Evolutionary conservation across 2,888 invertebrate genomes (phyloP).

Genomic region (Germaria angustata): DNA sequence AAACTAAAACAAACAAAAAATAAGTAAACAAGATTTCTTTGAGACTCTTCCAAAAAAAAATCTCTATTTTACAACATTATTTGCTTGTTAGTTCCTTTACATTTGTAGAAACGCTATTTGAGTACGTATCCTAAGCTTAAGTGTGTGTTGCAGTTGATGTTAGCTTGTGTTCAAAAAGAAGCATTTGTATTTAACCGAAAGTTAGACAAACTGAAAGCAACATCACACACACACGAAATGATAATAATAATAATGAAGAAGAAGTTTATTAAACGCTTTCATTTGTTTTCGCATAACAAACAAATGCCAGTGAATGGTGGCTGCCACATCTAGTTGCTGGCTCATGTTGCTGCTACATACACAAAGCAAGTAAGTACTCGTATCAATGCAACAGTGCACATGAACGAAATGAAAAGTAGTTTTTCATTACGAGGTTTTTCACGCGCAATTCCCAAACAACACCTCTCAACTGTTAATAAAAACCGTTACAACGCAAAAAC

Average conservation of each 20-base stretch:
- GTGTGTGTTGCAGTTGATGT: not conserved
- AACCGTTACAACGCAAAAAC: conserved; percentile 33
- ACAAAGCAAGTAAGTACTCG: not conserved
- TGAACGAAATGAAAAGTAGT: conserved; percentile 64
- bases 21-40: conserved; percentile 48
- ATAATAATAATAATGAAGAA: conserved; percentile 6
- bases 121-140: not conserved
- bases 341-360: not conserved
- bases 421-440: conserved; percentile 61
- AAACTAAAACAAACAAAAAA: not conserved
- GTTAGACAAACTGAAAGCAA: conserved; percentile 56
- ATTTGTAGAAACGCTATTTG: conserved; percentile 32
- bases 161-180: conserved; percentile 29
- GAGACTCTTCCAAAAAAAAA: conserved; percentile 8
- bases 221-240: not conserved
- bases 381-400: conserved; percentile 28
- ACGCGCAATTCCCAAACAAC: conserved; percentile 55
- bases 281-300: conserved; percentile 63
- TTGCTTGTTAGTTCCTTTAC: conserved; percentile 42
- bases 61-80: conserved; percentile 39
- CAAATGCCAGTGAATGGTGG: conserved; percentile 32
- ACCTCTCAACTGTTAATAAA: conserved; percentile 37
- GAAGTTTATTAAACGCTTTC: conserved; percentile 66
- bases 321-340: conserved; percentile 16
- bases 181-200: conserved; percentile 52